Conservation (phyloP, 2,113 vertebrate genomes). For the Scytalopus superciliaris region DNA sequence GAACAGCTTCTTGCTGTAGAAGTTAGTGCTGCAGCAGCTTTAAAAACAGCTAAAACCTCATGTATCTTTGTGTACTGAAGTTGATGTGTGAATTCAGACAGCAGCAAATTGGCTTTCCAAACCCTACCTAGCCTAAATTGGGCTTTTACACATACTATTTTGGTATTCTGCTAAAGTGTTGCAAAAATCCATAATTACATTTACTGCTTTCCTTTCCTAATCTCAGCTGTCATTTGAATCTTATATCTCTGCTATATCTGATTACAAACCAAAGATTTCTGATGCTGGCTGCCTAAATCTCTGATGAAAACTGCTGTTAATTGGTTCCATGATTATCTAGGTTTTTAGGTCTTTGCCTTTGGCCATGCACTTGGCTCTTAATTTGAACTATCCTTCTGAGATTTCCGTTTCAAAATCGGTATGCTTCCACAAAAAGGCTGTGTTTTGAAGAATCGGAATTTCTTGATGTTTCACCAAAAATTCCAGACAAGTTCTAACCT, state of each 20-base stretch:
- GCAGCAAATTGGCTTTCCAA: not conserved
- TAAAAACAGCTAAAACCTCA: not conserved
- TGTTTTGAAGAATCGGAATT: constrained; percentile 6
- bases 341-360: not conserved
- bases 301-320: not conserved
- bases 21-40: not conserved
- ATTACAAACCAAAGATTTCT: not conserved
- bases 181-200: not conserved
- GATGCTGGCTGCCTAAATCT: not conserved
- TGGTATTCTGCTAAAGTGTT: not conserved
- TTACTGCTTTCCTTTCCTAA: not conserved
- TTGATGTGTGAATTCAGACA: not conserved
- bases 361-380: not conserved
- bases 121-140: not conserved
- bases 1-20: not conserved
- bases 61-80: not conserved
- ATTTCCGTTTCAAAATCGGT: not conserved
- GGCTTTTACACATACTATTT: not conserved
- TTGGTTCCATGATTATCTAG: not conserved
- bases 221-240: not conserved
- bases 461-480: constrained; percentile 2
- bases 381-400: not conserved
- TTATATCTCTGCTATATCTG: not conserved
- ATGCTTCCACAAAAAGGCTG: not conserved
- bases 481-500: constrained; percentile 41